These are phyloP conservation scores for Mionectes olivaceus DNA, from an alignment of 2,797 vertebrate genomes.

Conservation along the genomic window DNA sequence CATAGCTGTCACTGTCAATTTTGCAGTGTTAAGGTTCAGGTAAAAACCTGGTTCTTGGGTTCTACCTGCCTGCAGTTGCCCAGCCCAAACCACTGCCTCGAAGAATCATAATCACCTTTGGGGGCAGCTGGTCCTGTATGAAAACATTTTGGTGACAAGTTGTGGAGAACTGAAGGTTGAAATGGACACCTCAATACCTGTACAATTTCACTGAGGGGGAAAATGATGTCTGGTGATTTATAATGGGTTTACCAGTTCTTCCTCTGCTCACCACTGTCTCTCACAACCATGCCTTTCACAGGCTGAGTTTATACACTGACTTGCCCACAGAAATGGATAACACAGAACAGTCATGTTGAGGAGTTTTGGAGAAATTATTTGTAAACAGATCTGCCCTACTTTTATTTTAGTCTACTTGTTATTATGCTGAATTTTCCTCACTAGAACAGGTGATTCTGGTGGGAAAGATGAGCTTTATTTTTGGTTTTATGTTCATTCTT, in stretches of 20 bases:
- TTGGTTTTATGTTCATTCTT: neutral
- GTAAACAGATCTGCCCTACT: neutral
- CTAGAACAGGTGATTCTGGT: neutral
- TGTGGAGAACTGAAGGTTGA: neutral
- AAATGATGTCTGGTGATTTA: neutral
- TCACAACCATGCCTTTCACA: rapidly evolving
- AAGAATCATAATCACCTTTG: neutral
- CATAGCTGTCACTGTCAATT: neutral
- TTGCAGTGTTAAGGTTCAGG: neutral
- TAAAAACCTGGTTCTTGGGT: neutral
- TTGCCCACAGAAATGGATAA: neutral
- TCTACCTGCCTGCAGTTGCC: neutral
- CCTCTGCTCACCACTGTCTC: neutral
- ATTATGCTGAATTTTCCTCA: neutral
- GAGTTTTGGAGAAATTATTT: neutral
- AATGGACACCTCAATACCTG: neutral
- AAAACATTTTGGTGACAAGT: rapidly evolving
- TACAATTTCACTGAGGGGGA: neutral
- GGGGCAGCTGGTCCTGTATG: neutral
- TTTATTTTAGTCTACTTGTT: neutral
- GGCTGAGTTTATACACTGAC: neutral
- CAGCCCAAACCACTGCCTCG: neutral
- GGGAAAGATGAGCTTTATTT: neutral
- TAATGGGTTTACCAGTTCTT: neutral
- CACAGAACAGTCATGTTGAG: neutral